Evolutionary conservation across 30 jellyfish, hydroid and myxozoan genomes (phyloP).

Genomic region (Pelagia noctiluca): DNA sequence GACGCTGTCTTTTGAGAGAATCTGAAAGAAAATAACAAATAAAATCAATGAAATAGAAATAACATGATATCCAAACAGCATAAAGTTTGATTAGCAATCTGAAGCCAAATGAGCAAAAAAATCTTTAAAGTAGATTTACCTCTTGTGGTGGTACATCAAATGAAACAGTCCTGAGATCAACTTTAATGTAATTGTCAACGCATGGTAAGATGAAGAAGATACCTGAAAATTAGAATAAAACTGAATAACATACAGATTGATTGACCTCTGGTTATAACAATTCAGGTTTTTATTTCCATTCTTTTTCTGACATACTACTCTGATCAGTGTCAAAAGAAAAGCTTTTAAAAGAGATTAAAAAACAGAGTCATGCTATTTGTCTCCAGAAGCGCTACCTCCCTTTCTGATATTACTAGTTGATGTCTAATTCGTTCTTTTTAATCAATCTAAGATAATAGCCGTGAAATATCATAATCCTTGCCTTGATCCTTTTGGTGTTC

Average conservation of each 20-base stretch:
- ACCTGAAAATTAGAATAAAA: slow-evolving; percentile 45
- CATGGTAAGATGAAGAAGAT: slow-evolving; percentile 88
- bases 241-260: no score
- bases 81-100: not conserved
- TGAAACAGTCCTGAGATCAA: slow-evolving; percentile 88
- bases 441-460: no score
- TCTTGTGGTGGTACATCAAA: slow-evolving; percentile 99
- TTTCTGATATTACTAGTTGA: no score
- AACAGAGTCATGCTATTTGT: no score
- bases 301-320: not conserved
- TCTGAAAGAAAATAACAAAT: slow-evolving; percentile 37
- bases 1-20: slow-evolving; percentile 90
- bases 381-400: no score
- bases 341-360: no score
- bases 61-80: not conserved
- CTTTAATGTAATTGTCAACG: slow-evolving; percentile 89
- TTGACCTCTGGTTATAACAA: not conserved
- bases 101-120: not conserved
- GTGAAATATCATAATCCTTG: no score
- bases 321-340: not conserved
- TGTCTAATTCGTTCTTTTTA: no score
- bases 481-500: no score
- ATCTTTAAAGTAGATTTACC: slow-evolving; percentile 19
- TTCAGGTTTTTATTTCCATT: not conserved
- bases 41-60: not conserved